Percentiles rank a stretch among this genome's conserved stretches.
Evolutionary conservation across 2,888 invertebrate genomes (phyloP).

Genomic region (Lasioglossum malachurum): DNA sequence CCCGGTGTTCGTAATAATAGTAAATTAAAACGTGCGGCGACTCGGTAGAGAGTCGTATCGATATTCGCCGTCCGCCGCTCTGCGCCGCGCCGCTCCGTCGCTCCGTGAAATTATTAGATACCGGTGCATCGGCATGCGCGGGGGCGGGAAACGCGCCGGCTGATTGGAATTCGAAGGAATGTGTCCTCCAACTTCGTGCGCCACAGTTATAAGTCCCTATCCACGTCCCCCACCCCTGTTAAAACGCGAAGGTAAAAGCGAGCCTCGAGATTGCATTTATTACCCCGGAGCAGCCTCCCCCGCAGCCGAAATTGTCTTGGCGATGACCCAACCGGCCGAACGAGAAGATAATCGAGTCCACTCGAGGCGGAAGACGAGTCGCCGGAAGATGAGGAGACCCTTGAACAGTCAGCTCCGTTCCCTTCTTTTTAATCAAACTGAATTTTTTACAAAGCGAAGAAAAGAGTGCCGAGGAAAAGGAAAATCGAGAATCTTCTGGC

Average conservation of each 20-base stretch:
- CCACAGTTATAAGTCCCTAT: conserved; percentile 17
- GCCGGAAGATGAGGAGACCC: conserved; percentile 26
- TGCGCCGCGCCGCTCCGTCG: background rate
- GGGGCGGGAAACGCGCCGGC: background rate
- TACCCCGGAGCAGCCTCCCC: conserved; percentile 49
- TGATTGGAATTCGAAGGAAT: conserved; percentile 21
- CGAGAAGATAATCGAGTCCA: conserved; percentile 80
- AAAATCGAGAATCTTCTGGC: background rate
- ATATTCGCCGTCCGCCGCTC: conserved; percentile 36
- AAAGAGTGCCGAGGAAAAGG: background rate
- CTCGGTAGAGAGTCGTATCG: conserved; percentile 46
- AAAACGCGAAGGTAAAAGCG: conserved; percentile 30
- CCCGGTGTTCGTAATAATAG: conserved; percentile 58
- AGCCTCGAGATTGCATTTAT: conserved; percentile 76
- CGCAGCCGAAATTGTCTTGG: conserved; percentile 73
- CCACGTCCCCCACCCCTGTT: conserved; percentile 38
- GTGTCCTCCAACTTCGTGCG: background rate
- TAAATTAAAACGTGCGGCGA: conserved; percentile 62
- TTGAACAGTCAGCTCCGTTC: background rate
- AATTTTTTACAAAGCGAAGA: too few relatives aligned
- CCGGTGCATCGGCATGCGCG: conserved; percentile 1
- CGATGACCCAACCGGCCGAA: conserved; percentile 71
- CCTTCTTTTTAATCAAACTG: background rate
- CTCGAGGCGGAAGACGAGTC: conserved; percentile 70
- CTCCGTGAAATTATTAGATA: conserved; percentile 46